These are phyloP conservation scores for Daphoenositta chrysoptera DNA, from an alignment of 2,113 vertebrate genomes.

Conservation along the genomic window DNA sequence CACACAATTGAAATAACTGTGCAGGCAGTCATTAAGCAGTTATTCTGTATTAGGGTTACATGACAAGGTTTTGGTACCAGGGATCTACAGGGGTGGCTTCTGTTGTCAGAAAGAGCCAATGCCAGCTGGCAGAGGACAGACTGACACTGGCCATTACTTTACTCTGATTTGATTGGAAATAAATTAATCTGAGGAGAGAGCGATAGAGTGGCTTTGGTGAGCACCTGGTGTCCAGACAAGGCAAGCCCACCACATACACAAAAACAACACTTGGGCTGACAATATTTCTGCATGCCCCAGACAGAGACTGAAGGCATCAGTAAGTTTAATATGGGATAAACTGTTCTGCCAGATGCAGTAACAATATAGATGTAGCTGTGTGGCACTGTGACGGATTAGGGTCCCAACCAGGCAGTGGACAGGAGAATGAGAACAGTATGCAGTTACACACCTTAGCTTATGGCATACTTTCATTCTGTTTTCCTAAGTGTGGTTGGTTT, in stretches of 20 bases:
- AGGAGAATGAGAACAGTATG: neutral
- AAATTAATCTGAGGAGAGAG: neutral
- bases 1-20: neutral
- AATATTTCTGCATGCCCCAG: neutral
- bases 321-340: neutral
- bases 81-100: neutral
- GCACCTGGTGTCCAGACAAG: neutral
- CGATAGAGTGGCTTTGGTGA: neutral
- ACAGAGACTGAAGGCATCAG: neutral
- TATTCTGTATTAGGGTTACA: neutral
- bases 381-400: neutral
- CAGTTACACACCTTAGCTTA: neutral
- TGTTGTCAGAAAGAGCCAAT: neutral
- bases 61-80: neutral
- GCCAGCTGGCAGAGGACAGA: neutral
- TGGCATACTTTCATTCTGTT: neutral
- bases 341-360: neutral
- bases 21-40: neutral
- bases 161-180: neutral
- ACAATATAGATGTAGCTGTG: neutral
- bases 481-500: neutral
- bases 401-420: neutral
- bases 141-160: neutral
- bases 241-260: neutral
- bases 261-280: neutral